Evolutionary conservation across 1,140 invertebrate genomes (phyloP).

Genomic region (Drosophila virilis): DNA sequence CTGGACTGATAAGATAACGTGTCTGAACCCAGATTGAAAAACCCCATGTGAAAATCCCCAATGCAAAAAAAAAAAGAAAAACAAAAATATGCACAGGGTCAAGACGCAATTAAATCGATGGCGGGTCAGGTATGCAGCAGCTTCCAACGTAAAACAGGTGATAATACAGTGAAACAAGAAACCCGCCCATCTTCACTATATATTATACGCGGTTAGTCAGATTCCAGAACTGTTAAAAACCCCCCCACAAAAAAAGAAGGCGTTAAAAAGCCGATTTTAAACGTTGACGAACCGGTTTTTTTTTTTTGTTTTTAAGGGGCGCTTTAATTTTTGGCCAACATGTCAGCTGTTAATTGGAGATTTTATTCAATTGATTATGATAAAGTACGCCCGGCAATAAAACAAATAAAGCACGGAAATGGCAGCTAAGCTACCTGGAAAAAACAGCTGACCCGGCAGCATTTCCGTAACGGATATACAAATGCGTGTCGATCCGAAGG

Average conservation of each 20-base stretch:
- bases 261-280: too few relatives aligned
- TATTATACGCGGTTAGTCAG: not conserved
- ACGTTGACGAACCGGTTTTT: not conserved
- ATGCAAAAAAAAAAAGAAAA: not conserved
- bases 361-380: conserved; percentile 37
- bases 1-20: conserved; percentile 31
- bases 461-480: conserved; percentile 52
- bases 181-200: not conserved
- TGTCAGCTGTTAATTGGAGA: conserved; percentile 35
- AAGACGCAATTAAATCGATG: not conserved
- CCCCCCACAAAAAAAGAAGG: not conserved
- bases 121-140: too few relatives aligned
- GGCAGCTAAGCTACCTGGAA: conserved; percentile 29
- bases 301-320: conserved; percentile 9
- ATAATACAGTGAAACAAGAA: not conserved
- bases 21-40: conserved; percentile 15
- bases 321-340: conserved; percentile 22
- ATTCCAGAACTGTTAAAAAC: conserved; percentile 1
- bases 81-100: conserved; percentile 27
- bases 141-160: too few relatives aligned
- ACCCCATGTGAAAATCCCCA: conserved; percentile 23
- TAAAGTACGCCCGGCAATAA: conserved; percentile 2
- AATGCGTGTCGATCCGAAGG: conserved; percentile 9
- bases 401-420: conserved; percentile 56
- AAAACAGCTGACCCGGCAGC: conserved; percentile 40